A percentile compares a stretch with the other conserved stretches of the same genome.
Conservation (phyloP, 2,888 invertebrate genomes). For the Sinopyrophorus schimmeli region DNA sequence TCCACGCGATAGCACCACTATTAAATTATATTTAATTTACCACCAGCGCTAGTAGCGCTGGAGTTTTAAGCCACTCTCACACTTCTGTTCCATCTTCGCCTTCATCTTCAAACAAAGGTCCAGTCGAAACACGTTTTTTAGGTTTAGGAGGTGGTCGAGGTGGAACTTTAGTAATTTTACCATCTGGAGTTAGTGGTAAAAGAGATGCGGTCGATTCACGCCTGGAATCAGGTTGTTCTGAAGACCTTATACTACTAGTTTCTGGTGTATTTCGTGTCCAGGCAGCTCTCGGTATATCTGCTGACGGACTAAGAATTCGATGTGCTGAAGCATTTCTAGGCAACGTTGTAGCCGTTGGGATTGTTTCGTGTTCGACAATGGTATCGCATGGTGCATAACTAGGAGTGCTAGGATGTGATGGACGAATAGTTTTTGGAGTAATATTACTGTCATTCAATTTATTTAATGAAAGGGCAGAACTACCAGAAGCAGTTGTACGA, state of each 20-base stretch:
- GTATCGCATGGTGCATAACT: constrained; percentile 55
- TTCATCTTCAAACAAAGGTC: constrained; percentile 84
- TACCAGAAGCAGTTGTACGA: constrained; percentile 85
- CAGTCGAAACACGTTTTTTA: constrained; percentile 73
- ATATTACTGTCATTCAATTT: constrained; percentile 64
- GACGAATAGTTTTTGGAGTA: constrained; percentile 58
- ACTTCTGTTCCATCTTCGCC: constrained; percentile 89
- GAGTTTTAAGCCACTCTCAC: constrained; percentile 60
- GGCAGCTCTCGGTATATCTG: constrained; percentile 57
- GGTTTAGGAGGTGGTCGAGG: constrained; percentile 84
- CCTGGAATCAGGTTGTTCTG: constrained; percentile 49
- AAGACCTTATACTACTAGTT: constrained; percentile 50
- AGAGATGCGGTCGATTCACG: constrained; percentile 48
- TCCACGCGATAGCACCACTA: constrained; percentile 37
- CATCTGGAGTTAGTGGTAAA: constrained; percentile 28
- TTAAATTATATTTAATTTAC: constrained; percentile 35
- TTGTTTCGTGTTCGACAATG: constrained; percentile 60
- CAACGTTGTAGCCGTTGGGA: constrained; percentile 55
- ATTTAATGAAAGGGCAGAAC: constrained; percentile 76
- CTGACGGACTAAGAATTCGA: constrained; percentile 57
- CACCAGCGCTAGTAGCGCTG: constrained; percentile 51
- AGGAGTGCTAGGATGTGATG: constrained; percentile 60
- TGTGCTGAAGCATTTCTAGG: constrained; percentile 46
- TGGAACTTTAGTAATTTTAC: constrained; percentile 66
- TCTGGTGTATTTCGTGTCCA: constrained; percentile 26